Evolutionary conservation across 2,888 invertebrate species (phyloP), one percentile per base, ranked within the genome.

Genomic region (Digitonthophagus gazella): DNA sequence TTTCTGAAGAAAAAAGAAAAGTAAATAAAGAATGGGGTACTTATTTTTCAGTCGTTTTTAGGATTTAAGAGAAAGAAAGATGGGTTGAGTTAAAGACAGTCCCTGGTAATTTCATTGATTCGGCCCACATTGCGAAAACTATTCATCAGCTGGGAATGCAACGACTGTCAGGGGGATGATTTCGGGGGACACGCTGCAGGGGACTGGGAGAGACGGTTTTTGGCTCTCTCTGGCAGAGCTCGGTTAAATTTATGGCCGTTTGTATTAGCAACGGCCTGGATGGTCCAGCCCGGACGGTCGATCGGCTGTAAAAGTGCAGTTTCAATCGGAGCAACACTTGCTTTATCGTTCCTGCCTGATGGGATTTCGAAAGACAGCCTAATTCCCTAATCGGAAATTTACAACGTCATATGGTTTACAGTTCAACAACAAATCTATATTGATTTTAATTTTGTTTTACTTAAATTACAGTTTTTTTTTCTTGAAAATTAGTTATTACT

Each of bases 91-190:
- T 8, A 44, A 44, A 44, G 28, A 44, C 28, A 44, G 28, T 44
- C 28, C 28, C 1, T 15, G n/a, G 67, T 63, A 67, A 67, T 67
- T 63, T 63, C 63, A 63, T 67, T 61, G 67, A 67, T 67, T 67
- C 67, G 54, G 15, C 61, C 63, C 54, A 67, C 67, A 61, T 67
- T 67, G 63, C 63, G 44, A 44, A 63, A 63, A 63, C 67, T 67
- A 63, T 67, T 67, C 63, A 67, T 67, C 67, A 67, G 67, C 15
- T 5, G 14, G n/a, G 44, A 22, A 18, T 16, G 28, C 15, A 67
- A 64, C 15, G 19, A 55, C 55, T 16, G 55, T 15, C 65, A 54
- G 28, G 55, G 55, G 44, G 11, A 28, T 15, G 54, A 65, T 44
- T 55, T 55, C 54, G 18, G 54, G 54, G 54, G 19, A 55, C 54